Percentiles rank a stretch among this genome's conserved stretches.
Conservation (phyloP, 2,888 invertebrate species). For the Yponomeuta sedellus region DNA sequence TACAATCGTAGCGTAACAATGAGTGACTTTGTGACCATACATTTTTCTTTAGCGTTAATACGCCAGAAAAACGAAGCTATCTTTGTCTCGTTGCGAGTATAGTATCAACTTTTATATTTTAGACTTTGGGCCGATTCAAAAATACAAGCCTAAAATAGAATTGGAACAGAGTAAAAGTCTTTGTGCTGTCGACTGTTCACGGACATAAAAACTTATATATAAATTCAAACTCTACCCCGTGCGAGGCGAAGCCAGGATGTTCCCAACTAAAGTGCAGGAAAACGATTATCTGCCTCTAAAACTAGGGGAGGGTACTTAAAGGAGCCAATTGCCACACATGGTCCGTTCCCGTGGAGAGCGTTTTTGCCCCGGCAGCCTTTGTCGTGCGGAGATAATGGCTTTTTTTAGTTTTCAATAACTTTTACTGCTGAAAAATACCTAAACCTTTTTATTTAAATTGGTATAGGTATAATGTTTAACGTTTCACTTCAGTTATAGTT, state of each 20-base stretch:
- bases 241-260: neutral
- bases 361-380: constrained; percentile 41
- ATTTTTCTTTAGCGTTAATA: no score
- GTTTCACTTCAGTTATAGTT: no score
- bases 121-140: no score
- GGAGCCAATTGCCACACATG: constrained; percentile 59
- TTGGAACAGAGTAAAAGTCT: no score
- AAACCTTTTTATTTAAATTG: neutral
- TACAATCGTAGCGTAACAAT: no score
- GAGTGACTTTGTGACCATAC: no score
- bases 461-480: no score
- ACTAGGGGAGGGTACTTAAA: constrained; percentile 36
- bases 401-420: constrained; percentile 28
- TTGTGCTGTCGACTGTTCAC: no score
- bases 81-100: no score
- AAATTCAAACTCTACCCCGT: neutral
- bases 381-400: constrained; percentile 43
- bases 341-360: constrained; percentile 41
- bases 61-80: no score
- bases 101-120: no score
- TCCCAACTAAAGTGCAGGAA: constrained; percentile 36
- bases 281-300: constrained; percentile 42
- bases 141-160: no score
- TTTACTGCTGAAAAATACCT: constrained; percentile 29
- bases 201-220: neutral